Evolutionary conservation across 30 jellyfish, hydroid and myxozoan species (phyloP).

Genomic region (Chironex yamaguchii): DNA sequence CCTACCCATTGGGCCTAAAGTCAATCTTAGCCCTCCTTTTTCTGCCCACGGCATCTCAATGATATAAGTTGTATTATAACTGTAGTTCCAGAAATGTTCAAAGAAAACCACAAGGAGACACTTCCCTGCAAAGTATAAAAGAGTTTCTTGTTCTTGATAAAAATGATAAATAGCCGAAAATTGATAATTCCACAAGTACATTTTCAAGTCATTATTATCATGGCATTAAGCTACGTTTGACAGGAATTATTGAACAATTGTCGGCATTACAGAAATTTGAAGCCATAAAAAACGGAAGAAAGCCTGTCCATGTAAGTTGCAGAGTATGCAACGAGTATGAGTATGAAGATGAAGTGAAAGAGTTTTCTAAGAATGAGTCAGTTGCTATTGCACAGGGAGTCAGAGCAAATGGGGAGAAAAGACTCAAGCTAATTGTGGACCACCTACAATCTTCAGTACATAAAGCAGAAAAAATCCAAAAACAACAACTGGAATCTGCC

Average conservation of each 20-base stretch:
- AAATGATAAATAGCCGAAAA: neutral
- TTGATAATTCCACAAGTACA: slow-evolving; percentile 21
- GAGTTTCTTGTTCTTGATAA: neutral
- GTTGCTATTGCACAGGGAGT: slow-evolving; percentile 50
- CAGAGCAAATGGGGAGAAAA: slow-evolving; percentile 39
- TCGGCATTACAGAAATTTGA: slow-evolving; percentile 35
- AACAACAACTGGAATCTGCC: slow-evolving; percentile 49
- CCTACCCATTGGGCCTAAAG: neutral
- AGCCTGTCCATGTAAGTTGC: slow-evolving; percentile 27
- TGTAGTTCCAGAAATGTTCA: slow-evolving; percentile 11
- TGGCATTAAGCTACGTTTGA: slow-evolving; percentile 27
- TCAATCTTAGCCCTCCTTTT: neutral
- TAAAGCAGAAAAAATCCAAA: slow-evolving; percentile 9
- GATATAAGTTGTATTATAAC: neutral
- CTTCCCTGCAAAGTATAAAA: neutral
- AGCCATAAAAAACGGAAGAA: slow-evolving; percentile 30
- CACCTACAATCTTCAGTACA: slow-evolving; percentile 30
- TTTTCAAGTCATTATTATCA: slow-evolving; percentile 4
- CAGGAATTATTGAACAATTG: slow-evolving; percentile 27
- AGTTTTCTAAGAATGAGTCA: slow-evolving; percentile 47
- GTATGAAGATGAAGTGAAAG: slow-evolving; percentile 17
- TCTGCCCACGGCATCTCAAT: neutral
- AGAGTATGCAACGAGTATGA: slow-evolving; percentile 35
- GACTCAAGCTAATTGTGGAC: slow-evolving; percentile 30
- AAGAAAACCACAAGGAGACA: slow-evolving; percentile 39